Evolutionary conservation across 2,113 vertebrate genomes (phyloP), one percentile per base, ranked within the genome.

Genomic region (Bubo blakistoni): DNA sequence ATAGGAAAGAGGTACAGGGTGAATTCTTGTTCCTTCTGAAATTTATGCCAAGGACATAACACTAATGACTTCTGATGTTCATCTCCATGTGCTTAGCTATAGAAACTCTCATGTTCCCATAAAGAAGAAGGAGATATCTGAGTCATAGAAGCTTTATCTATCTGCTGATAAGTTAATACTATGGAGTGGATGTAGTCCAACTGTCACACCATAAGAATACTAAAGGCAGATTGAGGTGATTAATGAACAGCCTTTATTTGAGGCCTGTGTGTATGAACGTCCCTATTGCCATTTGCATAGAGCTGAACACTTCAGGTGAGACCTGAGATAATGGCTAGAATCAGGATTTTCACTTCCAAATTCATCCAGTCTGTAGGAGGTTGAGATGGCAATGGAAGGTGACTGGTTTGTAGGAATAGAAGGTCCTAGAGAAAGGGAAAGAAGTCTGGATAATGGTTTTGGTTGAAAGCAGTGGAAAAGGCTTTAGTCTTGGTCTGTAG

Each of bases 81-180:
- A 26, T 16, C 51, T 77, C 34, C 30, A 55, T 0, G 0, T 30
- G 18, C 1, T 2, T 12, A 49, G 42, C 66, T 62, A 83, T 25
- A 67, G 63, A 89, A 30, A 78, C 9, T 30, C 19, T 49, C 18
- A 38, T 10, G 8, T 55, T 94, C 40, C 40, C 86, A 58, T 16
- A 81, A 91, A 83, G 29, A 36, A 81, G 14, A 10, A 73, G 22
- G 27, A 84, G 81, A 74, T 24, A 7, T 46, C 27, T 46, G 54
- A 90, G 79, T 49, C 26, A 47, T 21, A 74, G 49, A 77, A 77
- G 42, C 51, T 63, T 42, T 47, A 42, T 38, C 52, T 84, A 11
- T 46, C 79, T 92, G 42, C 30, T 91, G 59, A 62, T 77, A 62
- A 83, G 22, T 29, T 79, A 78, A 86, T 42, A 13, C 52, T 38